These are phyloP conservation scores for Leptinotarsa texana DNA, from an alignment of 1,140 invertebrate species.

Conservation along the genomic window DNA sequence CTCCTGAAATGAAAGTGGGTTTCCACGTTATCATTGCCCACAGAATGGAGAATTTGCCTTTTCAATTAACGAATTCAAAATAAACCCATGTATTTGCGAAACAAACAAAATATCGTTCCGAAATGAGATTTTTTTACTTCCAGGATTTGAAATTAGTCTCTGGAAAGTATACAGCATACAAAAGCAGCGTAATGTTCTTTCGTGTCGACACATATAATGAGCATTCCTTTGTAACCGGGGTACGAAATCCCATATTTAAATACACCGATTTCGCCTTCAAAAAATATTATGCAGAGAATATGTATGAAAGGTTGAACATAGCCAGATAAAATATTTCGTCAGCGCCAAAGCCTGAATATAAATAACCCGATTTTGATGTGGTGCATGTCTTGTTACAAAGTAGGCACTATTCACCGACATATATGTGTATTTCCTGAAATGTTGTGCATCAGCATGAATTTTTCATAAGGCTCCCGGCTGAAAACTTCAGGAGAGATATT, in stretches of 20 bases:
- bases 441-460: conserved; percentile 22
- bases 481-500: conserved; percentile 9
- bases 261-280: background rate
- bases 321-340: conserved; percentile 23
- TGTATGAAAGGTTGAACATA: conserved; percentile 10
- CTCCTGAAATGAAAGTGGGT: too few species aligned
- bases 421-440: conserved; percentile 17
- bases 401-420: conserved; percentile 21
- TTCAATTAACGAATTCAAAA: too few species aligned
- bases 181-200: conserved; percentile 10
- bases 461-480: conserved; percentile 13
- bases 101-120: too few species aligned
- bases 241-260: conserved; percentile 1
- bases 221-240: conserved; percentile 8
- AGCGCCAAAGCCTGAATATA: conserved; percentile 17
- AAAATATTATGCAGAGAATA: background rate
- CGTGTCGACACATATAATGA: conserved; percentile 18
- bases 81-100: too few species aligned
- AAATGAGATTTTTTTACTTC: too few species aligned
- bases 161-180: conserved; percentile 10
- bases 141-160: background rate
- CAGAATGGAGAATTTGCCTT: too few species aligned
- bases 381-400: conserved; percentile 24
- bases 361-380: conserved; percentile 27
- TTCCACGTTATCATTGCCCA: too few species aligned